A percentile compares a stretch with the other conserved stretches of the same genome.
Conservation (phyloP, 2,797 vertebrate species). For the Sebastes ruberrimus region DNA sequence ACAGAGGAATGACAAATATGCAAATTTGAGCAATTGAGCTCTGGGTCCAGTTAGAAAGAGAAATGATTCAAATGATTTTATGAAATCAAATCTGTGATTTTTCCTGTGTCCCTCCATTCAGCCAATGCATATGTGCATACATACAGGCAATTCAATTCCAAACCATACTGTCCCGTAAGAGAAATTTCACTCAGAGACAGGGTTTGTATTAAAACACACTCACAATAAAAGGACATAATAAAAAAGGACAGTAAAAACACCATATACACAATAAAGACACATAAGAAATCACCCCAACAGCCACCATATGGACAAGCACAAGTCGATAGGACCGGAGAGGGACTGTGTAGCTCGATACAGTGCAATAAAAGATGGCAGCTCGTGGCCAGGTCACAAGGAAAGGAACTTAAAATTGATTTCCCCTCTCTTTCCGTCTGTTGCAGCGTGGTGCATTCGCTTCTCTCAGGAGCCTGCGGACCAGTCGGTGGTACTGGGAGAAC, state of each 20-base stretch:
- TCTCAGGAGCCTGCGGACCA: constrained; percentile 94
- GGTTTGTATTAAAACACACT: constrained; percentile 36
- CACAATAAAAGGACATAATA: constrained; percentile 32
- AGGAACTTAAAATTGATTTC: constrained; percentile 54
- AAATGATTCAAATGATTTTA: constrained; percentile 24
- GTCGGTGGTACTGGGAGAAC: constrained; percentile 92
- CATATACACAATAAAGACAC: constrained; percentile 45
- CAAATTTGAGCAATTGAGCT: constrained; percentile 21
- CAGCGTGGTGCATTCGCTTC: constrained; percentile 88
- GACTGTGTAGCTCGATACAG: constrained; percentile 39
- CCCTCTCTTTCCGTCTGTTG: constrained; percentile 45
- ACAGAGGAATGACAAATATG: constrained; percentile 33
- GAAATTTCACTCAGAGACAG: neutral
- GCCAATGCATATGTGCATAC: neutral
- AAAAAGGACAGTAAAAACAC: constrained; percentile 53
- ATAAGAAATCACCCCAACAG: constrained; percentile 44
- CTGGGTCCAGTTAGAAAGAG: neutral
- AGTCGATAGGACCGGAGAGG: constrained; percentile 49
- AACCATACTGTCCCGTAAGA: neutral
- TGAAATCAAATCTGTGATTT: neutral
- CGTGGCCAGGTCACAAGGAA: constrained; percentile 42
- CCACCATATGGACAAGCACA: constrained; percentile 30
- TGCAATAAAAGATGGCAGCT: constrained; percentile 66
- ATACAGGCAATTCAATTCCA: neutral
- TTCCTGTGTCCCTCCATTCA: neutral